Base-by-base conservation (phyloP, 2,888 invertebrate genomes). In the Dasysyrphus albostriatus region DNA sequence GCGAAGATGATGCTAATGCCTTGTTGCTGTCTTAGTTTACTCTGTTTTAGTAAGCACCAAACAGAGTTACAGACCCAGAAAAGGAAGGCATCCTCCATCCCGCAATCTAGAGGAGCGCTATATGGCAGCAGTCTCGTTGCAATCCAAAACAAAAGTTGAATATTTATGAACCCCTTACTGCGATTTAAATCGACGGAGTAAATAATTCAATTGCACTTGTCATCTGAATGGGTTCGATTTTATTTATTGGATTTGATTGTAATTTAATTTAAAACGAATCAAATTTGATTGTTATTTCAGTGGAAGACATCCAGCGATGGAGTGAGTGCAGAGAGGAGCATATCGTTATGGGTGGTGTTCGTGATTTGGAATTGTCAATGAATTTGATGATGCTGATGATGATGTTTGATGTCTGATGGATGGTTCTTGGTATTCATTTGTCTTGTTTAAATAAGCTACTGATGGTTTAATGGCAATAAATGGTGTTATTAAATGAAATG, bases 121-220 rank as follows among this genome's bases (percentile, higher is more conserved):
- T 10, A 51, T 19, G 51, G 24, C 24, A 5, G 44, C 32, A 32
- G 14, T 6, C 9, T 7, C 39, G 29, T 67, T 34, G 63, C 78
- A 72, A 87, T 44, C 69, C 85, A 47, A 75, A 67, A n/a, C n/a
- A n/a, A 39, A 39, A 72, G 72, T 39, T 87, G 87, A 87, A 87
- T 87, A 87, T 87, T 87, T 87, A 87, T 87, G 87, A 87, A 83
- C 87, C 65, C 67, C 63, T 75, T 69, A 59, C 58, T 70, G 75
- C 75, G 87, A 83, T 87, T 75, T 61, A 59, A 78, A 87, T 83
- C 83, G 83, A 63, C 65, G 78, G 72, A 89, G 89, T 88, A 91
- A 90, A 83, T 90, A 90, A 91, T 88, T 89, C 88, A 88, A 89
- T 88, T 88, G 89, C 88, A 89, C 89, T 89, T 89, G 89, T 89